These are phyloP conservation scores for Ormyrus thymus DNA, from an alignment of 2,888 invertebrate species.

Conservation along the genomic window DNA sequence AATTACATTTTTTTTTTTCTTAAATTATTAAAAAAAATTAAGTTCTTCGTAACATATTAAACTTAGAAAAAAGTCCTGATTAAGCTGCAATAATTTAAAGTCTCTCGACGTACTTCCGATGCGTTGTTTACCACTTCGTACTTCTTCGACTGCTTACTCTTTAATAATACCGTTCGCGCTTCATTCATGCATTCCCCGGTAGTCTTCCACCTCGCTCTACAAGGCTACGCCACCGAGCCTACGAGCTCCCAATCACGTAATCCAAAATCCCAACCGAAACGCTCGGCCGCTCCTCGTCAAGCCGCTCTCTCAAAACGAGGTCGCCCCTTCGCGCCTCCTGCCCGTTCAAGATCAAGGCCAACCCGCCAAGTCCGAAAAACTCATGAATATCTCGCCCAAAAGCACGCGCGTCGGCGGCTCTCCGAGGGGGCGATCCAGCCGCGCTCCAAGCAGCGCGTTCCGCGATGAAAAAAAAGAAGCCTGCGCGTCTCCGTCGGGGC, in stretches of 20 bases:
- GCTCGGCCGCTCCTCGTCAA: not conserved
- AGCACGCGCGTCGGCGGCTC: not conserved
- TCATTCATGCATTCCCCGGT: slow-evolving; percentile 5
- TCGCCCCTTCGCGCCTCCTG: not conserved
- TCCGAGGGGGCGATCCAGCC: too few relatives aligned
- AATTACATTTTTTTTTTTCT: too few relatives aligned
- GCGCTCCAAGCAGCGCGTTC: too few relatives aligned
- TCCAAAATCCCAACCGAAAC: not conserved
- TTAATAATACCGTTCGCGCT: not conserved
- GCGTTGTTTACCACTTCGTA: not conserved
- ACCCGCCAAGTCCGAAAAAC: too few relatives aligned
- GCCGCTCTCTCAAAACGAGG: too few relatives aligned
- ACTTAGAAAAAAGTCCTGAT: too few relatives aligned
- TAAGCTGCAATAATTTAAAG: not conserved
- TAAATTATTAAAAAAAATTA: too few relatives aligned
- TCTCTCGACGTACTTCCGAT: not conserved
- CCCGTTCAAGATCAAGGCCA: slow-evolving; percentile 27
- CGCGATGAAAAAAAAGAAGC: too few relatives aligned
- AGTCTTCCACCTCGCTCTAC: not conserved
- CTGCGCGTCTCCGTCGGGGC: too few relatives aligned
- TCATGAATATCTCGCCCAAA: too few relatives aligned
- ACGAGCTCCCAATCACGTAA: slow-evolving; percentile 38
- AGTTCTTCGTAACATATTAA: too few relatives aligned
- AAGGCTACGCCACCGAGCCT: not conserved
- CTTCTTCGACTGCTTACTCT: not conserved